Evolutionary conservation across 2,113 vertebrate genomes (phyloP).

Genomic region (Mesoclemmys tuberculata): DNA sequence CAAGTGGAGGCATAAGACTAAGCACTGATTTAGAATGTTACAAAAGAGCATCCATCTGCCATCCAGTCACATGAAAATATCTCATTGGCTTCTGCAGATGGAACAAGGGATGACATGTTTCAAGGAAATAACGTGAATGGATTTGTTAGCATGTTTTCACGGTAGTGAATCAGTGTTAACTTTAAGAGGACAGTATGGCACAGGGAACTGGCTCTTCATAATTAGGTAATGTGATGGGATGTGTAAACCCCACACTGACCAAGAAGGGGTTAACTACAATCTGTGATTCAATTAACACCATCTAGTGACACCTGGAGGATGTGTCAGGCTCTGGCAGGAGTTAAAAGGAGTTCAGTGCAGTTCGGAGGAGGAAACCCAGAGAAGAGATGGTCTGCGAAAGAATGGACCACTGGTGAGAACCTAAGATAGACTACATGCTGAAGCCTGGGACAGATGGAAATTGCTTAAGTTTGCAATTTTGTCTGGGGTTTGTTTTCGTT

Average conservation of each 20-base stretch:
- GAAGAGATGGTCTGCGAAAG: neutral
- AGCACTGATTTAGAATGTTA: neutral
- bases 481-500: no score
- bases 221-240: no score
- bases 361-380: no score
- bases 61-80: fast-evolving
- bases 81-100: neutral
- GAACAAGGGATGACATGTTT: neutral
- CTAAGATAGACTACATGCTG: neutral
- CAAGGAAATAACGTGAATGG: neutral
- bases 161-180: neutral
- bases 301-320: no score
- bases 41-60: neutral
- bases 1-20: neutral
- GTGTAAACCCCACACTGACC: no score
- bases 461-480: neutral
- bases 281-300: no score
- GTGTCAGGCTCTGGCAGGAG: no score
- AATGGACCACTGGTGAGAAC: neutral
- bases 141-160: neutral
- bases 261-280: no score
- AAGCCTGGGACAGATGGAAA: neutral
- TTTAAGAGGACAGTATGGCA: fast-evolving
- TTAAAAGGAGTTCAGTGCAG: no score
- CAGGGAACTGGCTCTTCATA: neutral